A percentile compares a stretch with the other conserved stretches of the same genome.
These are phyloP conservation scores for Hippopotamyrus pictus DNA, from an alignment of 2,797 vertebrate species.

Conservation along the genomic window DNA sequence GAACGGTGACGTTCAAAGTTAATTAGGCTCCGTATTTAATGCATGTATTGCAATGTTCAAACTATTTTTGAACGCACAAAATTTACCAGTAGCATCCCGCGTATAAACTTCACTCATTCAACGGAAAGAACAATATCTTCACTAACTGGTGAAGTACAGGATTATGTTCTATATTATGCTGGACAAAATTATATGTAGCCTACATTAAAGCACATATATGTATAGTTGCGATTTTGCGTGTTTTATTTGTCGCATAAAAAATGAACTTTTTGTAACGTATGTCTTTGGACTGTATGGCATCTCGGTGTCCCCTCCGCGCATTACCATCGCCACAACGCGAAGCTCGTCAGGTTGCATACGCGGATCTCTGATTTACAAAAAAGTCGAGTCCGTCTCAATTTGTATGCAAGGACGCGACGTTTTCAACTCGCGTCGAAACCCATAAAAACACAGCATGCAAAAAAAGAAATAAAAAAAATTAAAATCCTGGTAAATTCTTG, in stretches of 20 bases:
- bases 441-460: background rate
- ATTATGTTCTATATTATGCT: background rate
- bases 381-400: background rate
- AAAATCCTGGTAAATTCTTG: background rate
- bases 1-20: background rate
- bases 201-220: background rate
- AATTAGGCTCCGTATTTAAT: background rate
- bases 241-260: background rate
- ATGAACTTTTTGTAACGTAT: background rate
- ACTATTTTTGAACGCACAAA: background rate
- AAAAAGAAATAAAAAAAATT: background rate
- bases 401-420: background rate
- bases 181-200: background rate
- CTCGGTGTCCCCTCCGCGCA: background rate
- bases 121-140: background rate
- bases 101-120: background rate
- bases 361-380: background rate
- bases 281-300: background rate
- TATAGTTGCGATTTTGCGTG: background rate
- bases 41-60: background rate
- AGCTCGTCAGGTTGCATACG: background rate
- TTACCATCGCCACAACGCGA: background rate
- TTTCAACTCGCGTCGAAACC: background rate
- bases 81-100: background rate
- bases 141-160: background rate